These are phyloP conservation scores for Cybosia mesomella DNA, from an alignment of 2,888 invertebrate species.

Conservation along the genomic window DNA sequence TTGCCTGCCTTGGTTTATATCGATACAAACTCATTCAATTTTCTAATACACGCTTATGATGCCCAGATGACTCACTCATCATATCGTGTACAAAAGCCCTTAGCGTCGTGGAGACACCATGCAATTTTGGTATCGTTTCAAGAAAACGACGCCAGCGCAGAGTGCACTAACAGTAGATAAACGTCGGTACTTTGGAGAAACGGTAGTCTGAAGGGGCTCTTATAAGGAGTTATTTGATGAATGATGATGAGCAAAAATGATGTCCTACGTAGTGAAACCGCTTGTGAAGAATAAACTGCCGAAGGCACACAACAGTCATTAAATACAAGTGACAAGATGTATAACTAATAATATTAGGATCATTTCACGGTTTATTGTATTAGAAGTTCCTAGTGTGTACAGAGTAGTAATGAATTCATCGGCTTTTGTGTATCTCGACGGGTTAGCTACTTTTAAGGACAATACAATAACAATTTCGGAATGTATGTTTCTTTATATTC, in stretches of 20 bases:
- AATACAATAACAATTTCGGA: constrained; percentile 40
- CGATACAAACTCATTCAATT: too few species aligned
- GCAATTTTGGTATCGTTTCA: too few species aligned
- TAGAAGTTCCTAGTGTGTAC: constrained; percentile 28
- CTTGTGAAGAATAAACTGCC: constrained; percentile 9
- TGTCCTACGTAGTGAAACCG: neutral
- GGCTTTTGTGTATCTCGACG: constrained; percentile 32
- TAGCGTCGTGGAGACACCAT: too few species aligned
- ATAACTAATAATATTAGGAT: constrained; percentile 23
- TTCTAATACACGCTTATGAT: too few species aligned
- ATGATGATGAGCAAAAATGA: neutral
- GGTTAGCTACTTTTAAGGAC: constrained; percentile 46
- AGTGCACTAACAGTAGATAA: too few species aligned
- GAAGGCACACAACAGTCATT: neutral
- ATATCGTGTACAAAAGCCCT: too few species aligned
- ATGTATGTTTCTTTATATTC: constrained; percentile 33
- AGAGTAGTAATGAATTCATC: constrained; percentile 43
- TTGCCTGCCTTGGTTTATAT: too few species aligned
- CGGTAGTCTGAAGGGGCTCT: too few species aligned
- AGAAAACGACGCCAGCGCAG: too few species aligned
- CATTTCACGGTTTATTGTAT: constrained; percentile 37
- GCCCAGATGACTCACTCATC: too few species aligned
- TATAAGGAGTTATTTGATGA: too few species aligned
- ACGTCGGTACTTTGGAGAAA: too few species aligned
- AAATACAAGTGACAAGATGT: constrained; percentile 16